Evolutionary conservation across 2,113 vertebrate species (phyloP), one percentile per base, ranked within the genome.

Genomic region (Mesitornis unicolor): DNA sequence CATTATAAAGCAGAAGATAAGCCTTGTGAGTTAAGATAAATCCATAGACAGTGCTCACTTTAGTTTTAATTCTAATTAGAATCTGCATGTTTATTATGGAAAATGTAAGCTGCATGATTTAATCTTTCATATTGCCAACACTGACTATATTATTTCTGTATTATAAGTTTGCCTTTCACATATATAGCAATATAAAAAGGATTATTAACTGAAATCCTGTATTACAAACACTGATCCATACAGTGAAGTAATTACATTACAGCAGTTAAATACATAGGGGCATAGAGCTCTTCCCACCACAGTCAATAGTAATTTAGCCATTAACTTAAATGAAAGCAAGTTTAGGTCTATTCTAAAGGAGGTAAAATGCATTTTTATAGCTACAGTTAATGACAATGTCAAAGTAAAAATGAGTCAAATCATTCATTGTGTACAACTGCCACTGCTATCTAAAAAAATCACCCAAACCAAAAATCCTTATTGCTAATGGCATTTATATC

Each of bases 201-300:
- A 96, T 94, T 96, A 88, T 93, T 96, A 96, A 88, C 87, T 94
- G 73, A 93, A 95, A 93, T 93, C 76, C 51, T 94, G 25, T 84
- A 56, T 88, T 90, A 48, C 60, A 96, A 95, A 93, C 68, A 93
- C 75, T 64, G 83, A 93, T 93, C 89, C 63, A 87, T 76, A 83
- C 35, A 79, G 89, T 70, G 85, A 93, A 88, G 79, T 20, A 93
- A 95, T 92, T 83, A 92, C 26, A 56, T 74, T 92, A 78, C 64
- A 81, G 73, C 47, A 64, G 79, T 92, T 92, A 92, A 95, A 93
- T 69, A 78, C 70, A 88, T 40, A 86, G 71, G 65, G 69, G 33
- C 45, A 85, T 29, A 90, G 60, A 94, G 35, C 54, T 92, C 47
- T 74, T 92, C 71, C 43, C 38, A 84, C 28, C 48, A 86, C 28